A percentile compares a stretch with the other conserved stretches of the same genome.
Evolutionary conservation across 2,113 vertebrate genomes (phyloP).

Genomic region (Pampusana beccarii): DNA sequence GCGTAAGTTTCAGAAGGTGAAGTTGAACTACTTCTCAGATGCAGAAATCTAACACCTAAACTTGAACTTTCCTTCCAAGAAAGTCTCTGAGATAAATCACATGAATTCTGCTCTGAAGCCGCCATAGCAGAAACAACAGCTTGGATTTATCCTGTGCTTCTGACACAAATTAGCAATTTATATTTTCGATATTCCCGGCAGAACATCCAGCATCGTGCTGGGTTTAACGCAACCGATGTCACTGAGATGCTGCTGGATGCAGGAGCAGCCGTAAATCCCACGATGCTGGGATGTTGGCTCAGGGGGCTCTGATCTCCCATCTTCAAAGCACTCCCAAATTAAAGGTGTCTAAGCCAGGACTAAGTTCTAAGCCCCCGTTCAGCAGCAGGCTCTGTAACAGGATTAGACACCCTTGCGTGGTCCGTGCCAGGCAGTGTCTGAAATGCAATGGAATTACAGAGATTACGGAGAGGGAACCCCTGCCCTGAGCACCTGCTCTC

Average conservation of each 20-base stretch:
- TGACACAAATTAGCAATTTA: no score
- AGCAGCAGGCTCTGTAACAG: accelerated
- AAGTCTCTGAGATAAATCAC: accelerated
- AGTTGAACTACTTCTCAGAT: background rate
- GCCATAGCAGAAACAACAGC: background rate
- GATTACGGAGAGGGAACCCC: background rate
- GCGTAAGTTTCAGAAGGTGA: background rate
- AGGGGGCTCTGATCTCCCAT: no score
- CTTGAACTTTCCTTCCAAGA: background rate
- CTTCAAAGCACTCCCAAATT: background rate
- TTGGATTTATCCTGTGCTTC: background rate
- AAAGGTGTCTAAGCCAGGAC: background rate
- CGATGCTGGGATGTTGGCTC: no score
- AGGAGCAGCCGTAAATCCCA: background rate
- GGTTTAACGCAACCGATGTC: background rate
- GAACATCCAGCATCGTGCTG: accelerated
- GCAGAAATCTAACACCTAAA: background rate
- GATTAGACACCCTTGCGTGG: accelerated
- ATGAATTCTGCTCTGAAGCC: background rate
- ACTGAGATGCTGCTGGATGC: no score
- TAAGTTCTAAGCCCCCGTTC: accelerated
- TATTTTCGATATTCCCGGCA: background rate
- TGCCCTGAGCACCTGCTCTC: background rate
- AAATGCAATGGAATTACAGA: background rate
- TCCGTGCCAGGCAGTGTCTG: accelerated